Base-by-base conservation (phyloP, 2,888 invertebrate species). In the Nemapogon koenigi region DNA sequence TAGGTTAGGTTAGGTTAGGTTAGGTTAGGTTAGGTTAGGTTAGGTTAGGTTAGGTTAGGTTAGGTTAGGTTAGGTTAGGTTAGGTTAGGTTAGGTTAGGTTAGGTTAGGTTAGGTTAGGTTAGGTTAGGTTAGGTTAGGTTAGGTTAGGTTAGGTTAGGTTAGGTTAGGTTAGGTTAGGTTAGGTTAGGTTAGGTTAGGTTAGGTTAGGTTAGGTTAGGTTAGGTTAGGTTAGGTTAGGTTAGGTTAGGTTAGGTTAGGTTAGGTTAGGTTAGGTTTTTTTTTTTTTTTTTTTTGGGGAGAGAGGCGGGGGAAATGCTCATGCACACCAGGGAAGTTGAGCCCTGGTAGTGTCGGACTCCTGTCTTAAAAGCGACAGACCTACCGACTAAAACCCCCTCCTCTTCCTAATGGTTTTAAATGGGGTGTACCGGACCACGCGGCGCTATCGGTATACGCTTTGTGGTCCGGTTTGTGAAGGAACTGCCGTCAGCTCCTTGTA, bases 1-100 rank as follows among this genome's bases (percentile, higher is more conserved):
- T 27, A 26, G 27, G 38, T 38, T 38, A 30, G 35, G 37, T 39
- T 39, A 36, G 39, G 36, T 42, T 42, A 35, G 35, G 37, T 39
- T 42, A 39, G 36, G 36, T 33, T 39, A 39, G 39, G 36, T 35
- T 39, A 42, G 42, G 37, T 39, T 42, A 39, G 42, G 39, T 42
- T 39, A 42, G 38, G 41, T 41, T 38, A 41, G 38, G 38, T 41
- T 39, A 42, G 39, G 42, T 42, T 39, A 42, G 39, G 41, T 42
- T 42, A 42, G 42, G 42, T 39, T 42, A 40, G 38, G 38, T 40
- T 38, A 40, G 40, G 40, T 40, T 39, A 43, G 45, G 41, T 43
- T 43, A 45, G 45, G 43, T 45, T 45, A 43, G 45, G 45, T 45
- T 45, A 43, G 43, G 45, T 45, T 45, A 43, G 43, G 42, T 43